Evolutionary conservation across 92 coral and sea anemone genomes (phyloP).

Genomic region (Porites evermanni): DNA sequence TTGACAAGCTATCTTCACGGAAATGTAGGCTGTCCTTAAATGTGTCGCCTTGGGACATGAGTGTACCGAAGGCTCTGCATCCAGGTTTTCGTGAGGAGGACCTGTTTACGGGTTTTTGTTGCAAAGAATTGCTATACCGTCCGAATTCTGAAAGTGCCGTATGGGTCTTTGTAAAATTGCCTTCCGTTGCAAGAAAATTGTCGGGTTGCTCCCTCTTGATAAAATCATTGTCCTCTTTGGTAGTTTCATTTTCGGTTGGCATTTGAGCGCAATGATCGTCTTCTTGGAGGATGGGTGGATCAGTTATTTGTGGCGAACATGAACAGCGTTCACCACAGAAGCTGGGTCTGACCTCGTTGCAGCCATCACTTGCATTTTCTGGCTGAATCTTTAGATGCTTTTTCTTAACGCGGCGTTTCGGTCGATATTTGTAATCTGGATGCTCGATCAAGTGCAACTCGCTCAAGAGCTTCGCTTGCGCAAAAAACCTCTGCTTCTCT

Average conservation of each 20-base stretch:
- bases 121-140: neutral
- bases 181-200: neutral
- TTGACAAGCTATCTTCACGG: slow-evolving; percentile 9
- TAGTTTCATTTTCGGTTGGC: slow-evolving; percentile 4
- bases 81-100: neutral
- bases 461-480: slow-evolving; percentile 86
- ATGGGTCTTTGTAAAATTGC: neutral
- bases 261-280: neutral
- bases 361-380: neutral
- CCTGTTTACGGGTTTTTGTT: neutral
- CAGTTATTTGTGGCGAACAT: neutral
- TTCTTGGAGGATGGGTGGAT: neutral
- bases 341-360: slow-evolving; percentile 11
- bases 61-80: neutral
- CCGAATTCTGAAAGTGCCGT: neutral
- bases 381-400: slow-evolving; percentile 48
- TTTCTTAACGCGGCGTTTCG: slow-evolving; percentile 76
- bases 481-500: slow-evolving; percentile 85
- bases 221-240: neutral
- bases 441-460: slow-evolving; percentile 91
- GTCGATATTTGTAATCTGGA: slow-evolving; percentile 89
- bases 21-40: neutral
- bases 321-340: neutral
- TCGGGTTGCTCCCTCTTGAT: slow-evolving; percentile 1
- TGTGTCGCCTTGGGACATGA: neutral